Conservation (phyloP, 2,113 vertebrate genomes). For the Atherinomorus stipes region DNA sequence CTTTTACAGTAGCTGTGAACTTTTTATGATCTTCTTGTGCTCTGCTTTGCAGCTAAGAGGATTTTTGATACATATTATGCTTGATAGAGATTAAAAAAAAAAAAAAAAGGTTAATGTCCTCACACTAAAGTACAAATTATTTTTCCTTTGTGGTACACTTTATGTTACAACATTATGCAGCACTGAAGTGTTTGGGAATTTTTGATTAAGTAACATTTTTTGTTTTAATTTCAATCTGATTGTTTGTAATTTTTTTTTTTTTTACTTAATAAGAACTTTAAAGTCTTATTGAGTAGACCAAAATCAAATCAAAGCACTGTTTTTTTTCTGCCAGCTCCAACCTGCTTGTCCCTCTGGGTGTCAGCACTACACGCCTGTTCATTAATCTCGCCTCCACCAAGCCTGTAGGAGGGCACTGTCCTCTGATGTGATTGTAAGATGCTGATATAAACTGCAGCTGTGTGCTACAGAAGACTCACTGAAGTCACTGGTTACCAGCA, state of each 20-base stretch:
- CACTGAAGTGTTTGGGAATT: neutral
- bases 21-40: conserved; percentile 36
- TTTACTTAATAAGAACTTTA: conserved; percentile 20
- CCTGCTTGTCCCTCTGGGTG: conserved; percentile 48
- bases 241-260: neutral
- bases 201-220: neutral
- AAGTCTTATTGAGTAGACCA: neutral
- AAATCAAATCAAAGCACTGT: conserved; percentile 6
- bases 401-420: conserved; percentile 57
- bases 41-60: conserved; percentile 15
- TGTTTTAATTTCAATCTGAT: neutral
- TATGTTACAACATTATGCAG: conserved; percentile 8
- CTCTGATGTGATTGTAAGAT: conserved; percentile 62
- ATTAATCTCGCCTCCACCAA: conserved; percentile 68
- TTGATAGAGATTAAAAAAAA: conserved; percentile 57
- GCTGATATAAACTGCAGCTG: conserved; percentile 57
- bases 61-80: conserved; percentile 38
- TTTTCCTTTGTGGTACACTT: conserved; percentile 2
- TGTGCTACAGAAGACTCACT: conserved; percentile 3
- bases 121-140: conserved; percentile 25
- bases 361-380: conserved; percentile 59
- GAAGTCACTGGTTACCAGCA: conserved; percentile 16
- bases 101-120: conserved; percentile 27
- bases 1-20: conserved; percentile 33
- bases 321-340: conserved; percentile 17